Base-by-base conservation (phyloP, 2,113 vertebrate species). In the Telmatochromis brachygnathus region DNA sequence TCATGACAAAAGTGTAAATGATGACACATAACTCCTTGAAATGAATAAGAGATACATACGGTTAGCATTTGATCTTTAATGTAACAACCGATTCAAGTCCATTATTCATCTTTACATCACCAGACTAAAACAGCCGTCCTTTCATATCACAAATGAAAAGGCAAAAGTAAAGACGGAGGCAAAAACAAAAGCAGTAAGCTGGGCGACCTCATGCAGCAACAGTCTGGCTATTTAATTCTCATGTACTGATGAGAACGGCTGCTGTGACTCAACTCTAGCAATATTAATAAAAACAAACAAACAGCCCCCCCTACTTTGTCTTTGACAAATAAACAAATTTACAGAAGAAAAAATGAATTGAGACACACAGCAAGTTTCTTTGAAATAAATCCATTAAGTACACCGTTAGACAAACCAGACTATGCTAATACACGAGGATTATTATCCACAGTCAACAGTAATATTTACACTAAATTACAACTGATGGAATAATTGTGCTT, bases 381-480 rank as follows among this genome's bases (percentile, higher is more conserved):
- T 54, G 26, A 86, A 93, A 82, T 88, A 83, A 90, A 87, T 80
- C 81, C 28, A 84, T 85, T 82, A 79, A 49, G 56, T 82, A 90
- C 80, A 92, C 85, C 70, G 58, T 88, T 60, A 37, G 47, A 89
- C 82, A 82, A 77, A 79, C 53, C 39, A 86, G 81, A 84, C 83
- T 81, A 84, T 84, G 82, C 82, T 87, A 91, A 87, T 55, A 89
- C 86, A 84, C 35, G 47, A 68, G 70, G 21, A 49, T 88, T 90
- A 91, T 85, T 86, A 81, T 88, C 39, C 77, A 75, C 54, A 91
- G 75, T 88, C 83, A 81, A 77, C 80, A 80, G 30, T 54, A 77
- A 54, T 93, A 93, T 95, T 88, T 92, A 94, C 93, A 96, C 49
- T 81, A 83, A 79, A 87, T 90, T 91, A 92, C 89, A 92, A 21